Conservation (phyloP, 2,113 vertebrate species). For the Phylloscopus trochilus region DNA sequence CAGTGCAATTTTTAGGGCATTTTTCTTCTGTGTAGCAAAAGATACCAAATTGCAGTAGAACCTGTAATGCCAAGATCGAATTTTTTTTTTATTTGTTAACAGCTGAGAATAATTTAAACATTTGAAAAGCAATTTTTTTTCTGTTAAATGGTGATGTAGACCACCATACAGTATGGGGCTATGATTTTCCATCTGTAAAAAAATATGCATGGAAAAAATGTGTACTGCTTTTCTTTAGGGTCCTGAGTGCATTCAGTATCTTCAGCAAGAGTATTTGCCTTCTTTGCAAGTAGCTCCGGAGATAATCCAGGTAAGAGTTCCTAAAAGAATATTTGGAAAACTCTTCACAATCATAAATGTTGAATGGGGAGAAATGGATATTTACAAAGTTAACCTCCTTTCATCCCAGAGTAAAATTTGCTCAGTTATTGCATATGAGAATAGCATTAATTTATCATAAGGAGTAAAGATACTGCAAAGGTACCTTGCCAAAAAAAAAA, state of each 20-base stretch:
- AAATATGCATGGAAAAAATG: not conserved
- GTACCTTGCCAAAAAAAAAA: not conserved
- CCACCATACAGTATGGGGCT: not conserved
- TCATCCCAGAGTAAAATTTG: not conserved
- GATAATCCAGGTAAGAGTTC: slow-evolving; percentile 87
- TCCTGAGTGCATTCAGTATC: slow-evolving; percentile 91
- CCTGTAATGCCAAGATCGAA: not conserved
- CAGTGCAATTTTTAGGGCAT: not conserved
- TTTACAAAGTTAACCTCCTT: not conserved
- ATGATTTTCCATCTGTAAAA: not conserved
- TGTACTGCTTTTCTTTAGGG: slow-evolving; percentile 75
- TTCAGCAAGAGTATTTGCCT: slow-evolving; percentile 95
- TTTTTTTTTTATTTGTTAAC: not conserved
- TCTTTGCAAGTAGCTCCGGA: slow-evolving; percentile 93
- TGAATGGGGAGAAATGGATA: not conserved
- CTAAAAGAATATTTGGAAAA: not conserved
- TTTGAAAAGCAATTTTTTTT: not conserved
- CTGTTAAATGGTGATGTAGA: not conserved
- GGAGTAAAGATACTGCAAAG: not conserved
- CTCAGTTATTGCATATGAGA: not conserved
- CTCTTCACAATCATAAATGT: not conserved
- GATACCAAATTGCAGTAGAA: not conserved
- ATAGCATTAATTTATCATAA: not conserved
- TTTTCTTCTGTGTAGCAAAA: not conserved
- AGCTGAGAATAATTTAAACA: not conserved